Percentiles rank a stretch among this genome's conserved stretches.
phyloP scores from a whole-genome alignment of 2,888 invertebrate species.

The Calephelis perditalis region DNA sequence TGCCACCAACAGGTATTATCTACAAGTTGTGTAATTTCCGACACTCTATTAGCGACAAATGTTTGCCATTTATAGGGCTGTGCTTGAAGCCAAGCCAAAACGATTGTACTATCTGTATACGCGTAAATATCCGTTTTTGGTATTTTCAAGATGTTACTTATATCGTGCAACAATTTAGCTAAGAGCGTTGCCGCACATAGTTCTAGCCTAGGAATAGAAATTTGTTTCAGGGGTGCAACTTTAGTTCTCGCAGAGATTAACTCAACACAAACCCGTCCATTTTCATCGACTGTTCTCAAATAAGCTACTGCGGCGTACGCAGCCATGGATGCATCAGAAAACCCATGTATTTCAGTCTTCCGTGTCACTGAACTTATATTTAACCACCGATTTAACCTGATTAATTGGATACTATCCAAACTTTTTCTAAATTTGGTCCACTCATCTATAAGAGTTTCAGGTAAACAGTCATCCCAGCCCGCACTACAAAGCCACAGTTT shows the following conservation, averaged over 20 bases:
- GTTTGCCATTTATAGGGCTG: conserved; percentile 31
- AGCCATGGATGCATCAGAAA: conserved; percentile 17
- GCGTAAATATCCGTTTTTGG: conserved; percentile 20
- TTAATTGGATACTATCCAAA: conserved; percentile 14
- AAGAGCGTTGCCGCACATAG: conserved; percentile 26
- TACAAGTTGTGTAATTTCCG: conserved; percentile 26
- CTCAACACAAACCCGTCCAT: neutral
- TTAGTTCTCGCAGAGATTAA: conserved; percentile 19
- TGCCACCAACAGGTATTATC: conserved; percentile 26
- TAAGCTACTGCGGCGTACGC: conserved; percentile 1
- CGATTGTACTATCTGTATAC: conserved; percentile 21
- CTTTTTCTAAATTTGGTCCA: neutral
- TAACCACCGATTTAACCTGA: conserved; percentile 17
- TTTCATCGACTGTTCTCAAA: neutral
- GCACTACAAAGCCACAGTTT: neutral
- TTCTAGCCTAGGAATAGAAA: conserved; percentile 24
- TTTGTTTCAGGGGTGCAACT: conserved; percentile 25
- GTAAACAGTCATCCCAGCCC: neutral
- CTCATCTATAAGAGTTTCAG: neutral
- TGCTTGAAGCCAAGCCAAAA: conserved; percentile 27
- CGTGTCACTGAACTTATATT: neutral
- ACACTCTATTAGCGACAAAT: conserved; percentile 28
- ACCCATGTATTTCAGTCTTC: conserved; percentile 17
- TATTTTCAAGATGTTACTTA: conserved; percentile 22
- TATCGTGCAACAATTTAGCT: conserved; percentile 26